Evolutionary conservation across 2,113 vertebrate species (phyloP), one percentile per base, ranked within the genome.

Genomic region (Suncus etruscus): DNA sequence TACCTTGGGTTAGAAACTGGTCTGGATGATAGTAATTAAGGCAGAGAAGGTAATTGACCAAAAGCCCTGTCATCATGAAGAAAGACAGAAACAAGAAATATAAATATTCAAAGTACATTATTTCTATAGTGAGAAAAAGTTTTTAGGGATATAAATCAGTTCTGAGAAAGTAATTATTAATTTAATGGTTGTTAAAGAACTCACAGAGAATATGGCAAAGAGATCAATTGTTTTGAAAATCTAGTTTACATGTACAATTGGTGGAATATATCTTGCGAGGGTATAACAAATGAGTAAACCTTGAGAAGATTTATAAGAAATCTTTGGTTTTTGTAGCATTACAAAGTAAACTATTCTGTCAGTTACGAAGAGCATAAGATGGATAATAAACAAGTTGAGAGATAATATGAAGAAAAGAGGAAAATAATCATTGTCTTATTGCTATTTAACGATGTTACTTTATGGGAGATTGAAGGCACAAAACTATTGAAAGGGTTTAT

Each of bases 251-350:
- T 0, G 39, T 47, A 72, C 10, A 83, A 45, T 50, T 77, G 8
- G 1, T n/a, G 16, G 20, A 29, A 31, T 4, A n/a, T 39, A 72
- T 11, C 54, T 68, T 73, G 7, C 6, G 27, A 85, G 10, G 3
- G 7, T 6, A 29, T 1, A 75, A 4, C 1, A 20, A 20, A 8
- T 29, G 12, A 8, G 0, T 15, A 8, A 32, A 45, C 9, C 15
- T 12, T 29, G 32, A 73, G 8, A 11, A 6, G 47, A 22, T 24
- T 5, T 39, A 5, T 39, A 39, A 39, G 39, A 11, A 69, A 16
- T 8, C 25, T 70, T 0, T 39, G 39, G 0, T 16, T 54, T 87
- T 78, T 65, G 6, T 32, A 77, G 63, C 65, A 63, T 2, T 65
- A 4, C 3, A 68, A 45, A 74, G 1, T n/a, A 20, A 76, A 63